A percentile compares a stretch with the other conserved stretches of the same genome.
These are phyloP conservation scores for Rhynchotus rufescens DNA, from an alignment of 2,797 vertebrate species.

Conservation along the genomic window DNA sequence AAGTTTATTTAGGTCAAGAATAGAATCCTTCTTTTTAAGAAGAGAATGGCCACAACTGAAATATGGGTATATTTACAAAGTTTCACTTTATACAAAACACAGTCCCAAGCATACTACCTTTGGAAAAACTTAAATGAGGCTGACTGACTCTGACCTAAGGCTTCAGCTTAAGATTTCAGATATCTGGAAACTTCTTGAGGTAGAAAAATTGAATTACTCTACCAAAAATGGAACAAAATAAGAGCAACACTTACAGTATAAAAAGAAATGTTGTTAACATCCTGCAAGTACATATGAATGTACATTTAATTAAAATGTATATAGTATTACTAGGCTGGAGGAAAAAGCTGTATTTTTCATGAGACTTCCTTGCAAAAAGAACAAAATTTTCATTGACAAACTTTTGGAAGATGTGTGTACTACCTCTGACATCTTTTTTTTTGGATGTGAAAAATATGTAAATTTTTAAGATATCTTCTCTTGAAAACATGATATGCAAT, in stretches of 20 bases:
- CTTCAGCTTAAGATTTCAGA: not conserved
- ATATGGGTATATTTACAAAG: not conserved
- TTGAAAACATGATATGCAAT: not conserved
- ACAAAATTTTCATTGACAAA: not conserved
- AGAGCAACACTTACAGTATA: not conserved
- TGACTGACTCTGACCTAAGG: not conserved
- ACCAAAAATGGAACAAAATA: not conserved
- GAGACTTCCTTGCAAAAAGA: fast-evolving
- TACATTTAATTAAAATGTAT: not conserved
- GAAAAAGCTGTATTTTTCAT: not conserved
- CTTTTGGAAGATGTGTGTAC: not conserved
- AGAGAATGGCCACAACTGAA: not conserved
- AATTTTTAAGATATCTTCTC: not conserved
- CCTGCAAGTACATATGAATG: not conserved
- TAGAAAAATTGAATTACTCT: not conserved
- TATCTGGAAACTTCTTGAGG: not conserved
- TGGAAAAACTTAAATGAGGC: not conserved
- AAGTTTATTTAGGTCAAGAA: not conserved
- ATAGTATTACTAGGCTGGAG: not conserved
- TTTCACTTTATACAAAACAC: not conserved
- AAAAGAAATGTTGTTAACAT: not conserved
- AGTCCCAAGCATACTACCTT: not conserved
- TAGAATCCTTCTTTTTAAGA: not conserved
- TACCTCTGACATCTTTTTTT: not conserved
- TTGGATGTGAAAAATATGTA: not conserved